Conservation (phyloP, 2,888 invertebrate species). For the Drosophila subquinaria region DNA sequence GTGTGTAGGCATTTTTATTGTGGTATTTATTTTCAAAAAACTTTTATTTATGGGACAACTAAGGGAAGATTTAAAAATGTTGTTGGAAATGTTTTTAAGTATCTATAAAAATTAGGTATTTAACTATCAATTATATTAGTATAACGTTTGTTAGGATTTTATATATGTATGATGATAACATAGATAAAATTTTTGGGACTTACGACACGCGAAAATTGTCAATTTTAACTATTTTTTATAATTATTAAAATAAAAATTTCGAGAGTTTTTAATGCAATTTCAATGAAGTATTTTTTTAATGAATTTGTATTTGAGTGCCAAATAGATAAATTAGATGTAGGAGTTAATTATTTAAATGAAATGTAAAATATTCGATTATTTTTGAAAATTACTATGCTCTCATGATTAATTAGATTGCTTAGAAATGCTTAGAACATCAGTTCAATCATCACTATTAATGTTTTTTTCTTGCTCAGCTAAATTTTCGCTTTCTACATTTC, state of each 20-base stretch:
- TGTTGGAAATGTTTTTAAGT: too few species aligned
- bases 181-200: too few species aligned
- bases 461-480: background rate
- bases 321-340: too few species aligned
- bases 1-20: constrained; percentile 23
- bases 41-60: background rate
- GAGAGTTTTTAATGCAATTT: constrained; percentile 12
- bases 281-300: constrained; percentile 11
- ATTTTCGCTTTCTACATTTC: constrained; percentile 40
- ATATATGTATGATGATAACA: too few species aligned
- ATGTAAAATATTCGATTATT: background rate
- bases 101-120: too few species aligned
- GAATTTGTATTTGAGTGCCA: background rate
- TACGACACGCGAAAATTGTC: too few species aligned
- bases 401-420: background rate
- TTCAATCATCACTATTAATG: background rate
- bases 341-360: background rate
- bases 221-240: too few species aligned
- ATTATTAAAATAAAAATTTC: too few species aligned
- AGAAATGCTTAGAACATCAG: background rate
- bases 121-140: too few species aligned
- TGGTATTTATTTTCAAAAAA: constrained; percentile 12
- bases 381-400: background rate
- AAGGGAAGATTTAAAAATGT: too few species aligned
- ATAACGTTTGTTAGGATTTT: too few species aligned